Evolutionary conservation across 2,888 invertebrate species (phyloP).

Genomic region (Agriotes lineatus): DNA sequence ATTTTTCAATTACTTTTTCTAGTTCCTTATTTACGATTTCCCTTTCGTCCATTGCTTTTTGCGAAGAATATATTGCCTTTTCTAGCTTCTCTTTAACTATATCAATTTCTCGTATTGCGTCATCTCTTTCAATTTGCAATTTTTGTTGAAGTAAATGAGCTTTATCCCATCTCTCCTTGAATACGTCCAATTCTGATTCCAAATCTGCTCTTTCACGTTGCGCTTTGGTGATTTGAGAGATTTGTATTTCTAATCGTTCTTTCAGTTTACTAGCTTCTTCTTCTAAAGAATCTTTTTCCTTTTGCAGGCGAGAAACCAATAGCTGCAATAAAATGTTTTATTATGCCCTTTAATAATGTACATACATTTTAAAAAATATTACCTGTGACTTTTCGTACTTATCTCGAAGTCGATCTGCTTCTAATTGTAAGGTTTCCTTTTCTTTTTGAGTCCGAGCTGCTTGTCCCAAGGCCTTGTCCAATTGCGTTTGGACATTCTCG

Average conservation of each 20-base stretch:
- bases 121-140: slow-evolving; percentile 88
- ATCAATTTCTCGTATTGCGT: slow-evolving; percentile 86
- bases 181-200: slow-evolving; percentile 86
- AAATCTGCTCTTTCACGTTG: slow-evolving; percentile 88
- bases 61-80: slow-evolving; percentile 84
- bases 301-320: slow-evolving; percentile 83
- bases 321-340: slow-evolving; percentile 70
- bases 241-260: slow-evolving; percentile 85
- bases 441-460: slow-evolving; percentile 91
- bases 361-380: not conserved
- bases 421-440: slow-evolving; percentile 85
- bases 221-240: slow-evolving; percentile 84
- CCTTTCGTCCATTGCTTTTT: slow-evolving; percentile 89
- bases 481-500: slow-evolving; percentile 89
- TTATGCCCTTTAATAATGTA: not conserved
- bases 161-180: slow-evolving; percentile 91
- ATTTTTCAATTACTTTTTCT: slow-evolving; percentile 92
- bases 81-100: slow-evolving; percentile 91
- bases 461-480: slow-evolving; percentile 91
- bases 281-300: slow-evolving; percentile 87
- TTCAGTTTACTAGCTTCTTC: slow-evolving; percentile 86
- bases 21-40: slow-evolving; percentile 91
- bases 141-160: slow-evolving; percentile 87
- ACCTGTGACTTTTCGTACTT: slow-evolving; percentile 93
- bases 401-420: slow-evolving; percentile 87